A percentile compares a stretch with the other conserved stretches of the same genome.
These are phyloP conservation scores for Bufotes viridis DNA, from an alignment of 2,797 vertebrate genomes.

Conservation along the genomic window DNA sequence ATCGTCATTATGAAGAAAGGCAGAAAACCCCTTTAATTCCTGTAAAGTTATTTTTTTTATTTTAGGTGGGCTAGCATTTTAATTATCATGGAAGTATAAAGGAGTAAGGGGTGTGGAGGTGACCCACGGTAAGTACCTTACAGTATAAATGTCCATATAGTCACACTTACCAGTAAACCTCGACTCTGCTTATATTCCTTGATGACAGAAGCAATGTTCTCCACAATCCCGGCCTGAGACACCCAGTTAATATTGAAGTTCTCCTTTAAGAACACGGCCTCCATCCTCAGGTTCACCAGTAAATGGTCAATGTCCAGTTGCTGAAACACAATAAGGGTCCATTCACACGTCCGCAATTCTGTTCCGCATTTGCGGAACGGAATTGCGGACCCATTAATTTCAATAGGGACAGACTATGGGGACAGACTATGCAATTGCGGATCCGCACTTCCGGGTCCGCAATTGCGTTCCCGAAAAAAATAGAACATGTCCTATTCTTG, in stretches of 20 bases:
- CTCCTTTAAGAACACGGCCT: slow-evolving; percentile 78
- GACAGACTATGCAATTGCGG: too few relatives aligned
- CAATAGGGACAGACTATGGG: too few relatives aligned
- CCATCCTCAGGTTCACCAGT: slow-evolving; percentile 81
- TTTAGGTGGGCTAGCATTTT: neutral
- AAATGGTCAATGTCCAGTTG: slow-evolving; percentile 81
- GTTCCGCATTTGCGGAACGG: too few relatives aligned
- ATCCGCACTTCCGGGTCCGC: too few relatives aligned
- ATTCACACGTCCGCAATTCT: too few relatives aligned
- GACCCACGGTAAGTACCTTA: neutral
- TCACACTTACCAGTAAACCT: slow-evolving; percentile 81
- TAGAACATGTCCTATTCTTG: too few relatives aligned
- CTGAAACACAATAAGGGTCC: slow-evolving; percentile 72
- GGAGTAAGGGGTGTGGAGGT: neutral
- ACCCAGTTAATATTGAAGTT: slow-evolving; percentile 84
- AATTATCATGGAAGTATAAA: neutral
- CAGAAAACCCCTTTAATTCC: too few relatives aligned
- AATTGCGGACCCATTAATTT: too few relatives aligned
- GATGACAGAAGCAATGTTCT: slow-evolving; percentile 81
- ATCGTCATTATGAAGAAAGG: too few relatives aligned
- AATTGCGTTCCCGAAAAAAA: too few relatives aligned
- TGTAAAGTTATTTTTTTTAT: too few relatives aligned
- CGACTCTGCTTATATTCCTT: slow-evolving; percentile 83
- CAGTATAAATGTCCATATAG: neutral
- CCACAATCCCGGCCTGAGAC: slow-evolving; percentile 84